Conservation (phyloP, 2,888 invertebrate species). For the Pseudolycoriella hygida region DNA sequence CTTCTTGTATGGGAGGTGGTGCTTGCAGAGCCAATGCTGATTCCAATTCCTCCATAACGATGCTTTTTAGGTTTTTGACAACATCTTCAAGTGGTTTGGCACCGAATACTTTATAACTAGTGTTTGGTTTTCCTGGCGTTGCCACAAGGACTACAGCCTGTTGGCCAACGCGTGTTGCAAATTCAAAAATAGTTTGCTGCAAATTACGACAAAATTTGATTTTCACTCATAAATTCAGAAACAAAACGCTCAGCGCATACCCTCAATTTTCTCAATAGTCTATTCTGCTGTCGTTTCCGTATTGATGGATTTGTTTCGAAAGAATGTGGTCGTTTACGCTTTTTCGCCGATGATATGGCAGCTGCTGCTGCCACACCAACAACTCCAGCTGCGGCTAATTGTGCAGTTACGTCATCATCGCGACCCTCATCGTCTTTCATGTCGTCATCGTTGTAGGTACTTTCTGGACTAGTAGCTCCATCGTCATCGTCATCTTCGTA, state of each 20-base stretch:
- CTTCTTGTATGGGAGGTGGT: slow-evolving; percentile 62
- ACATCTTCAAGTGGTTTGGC: slow-evolving; percentile 95
- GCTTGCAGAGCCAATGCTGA: slow-evolving; percentile 84
- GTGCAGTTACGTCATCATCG: slow-evolving; percentile 90
- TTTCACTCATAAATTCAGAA: not conserved
- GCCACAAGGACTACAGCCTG: slow-evolving; percentile 93
- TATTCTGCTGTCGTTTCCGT: slow-evolving; percentile 86
- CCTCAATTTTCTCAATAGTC: slow-evolving; percentile 69
- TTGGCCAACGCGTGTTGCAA: slow-evolving; percentile 91
- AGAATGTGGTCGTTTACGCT: slow-evolving; percentile 84
- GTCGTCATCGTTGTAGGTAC: slow-evolving; percentile 65
- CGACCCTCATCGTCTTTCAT: slow-evolving; percentile 60
- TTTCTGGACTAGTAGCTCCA: slow-evolving; percentile 61
- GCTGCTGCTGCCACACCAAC: slow-evolving; percentile 94
- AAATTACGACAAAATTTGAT: slow-evolving; percentile 12
- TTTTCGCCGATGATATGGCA: slow-evolving; percentile 89
- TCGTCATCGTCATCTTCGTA: slow-evolving; percentile 71
- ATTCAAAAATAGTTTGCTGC: slow-evolving; percentile 89
- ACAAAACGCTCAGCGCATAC: slow-evolving; percentile 30
- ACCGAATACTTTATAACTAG: slow-evolving; percentile 91
- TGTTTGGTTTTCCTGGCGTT: slow-evolving; percentile 89
- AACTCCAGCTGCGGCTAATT: slow-evolving; percentile 91
- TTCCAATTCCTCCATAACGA: slow-evolving; percentile 91
- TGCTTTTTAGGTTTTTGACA: slow-evolving; percentile 71
- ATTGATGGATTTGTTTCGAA: slow-evolving; percentile 96